These are phyloP conservation scores for Eugnorisma glareosa DNA, from an alignment of 2,888 invertebrate genomes.

Conservation along the genomic window DNA sequence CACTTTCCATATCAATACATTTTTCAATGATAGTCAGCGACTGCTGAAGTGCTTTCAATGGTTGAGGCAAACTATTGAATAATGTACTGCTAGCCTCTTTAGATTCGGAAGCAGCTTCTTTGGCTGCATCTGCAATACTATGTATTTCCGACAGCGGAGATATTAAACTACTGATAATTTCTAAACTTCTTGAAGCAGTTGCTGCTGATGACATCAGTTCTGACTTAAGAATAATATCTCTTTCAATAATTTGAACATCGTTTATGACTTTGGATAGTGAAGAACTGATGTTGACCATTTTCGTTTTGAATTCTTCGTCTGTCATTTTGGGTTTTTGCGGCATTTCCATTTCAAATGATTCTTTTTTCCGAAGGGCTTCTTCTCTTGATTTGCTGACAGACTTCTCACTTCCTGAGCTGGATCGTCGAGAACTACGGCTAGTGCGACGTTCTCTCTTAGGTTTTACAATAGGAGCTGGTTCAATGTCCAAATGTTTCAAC, in stretches of 20 bases:
- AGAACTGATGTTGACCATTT: conserved; percentile 73
- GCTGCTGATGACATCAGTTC: conserved; percentile 92
- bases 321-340: conserved; percentile 65
- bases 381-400: conserved; percentile 81
- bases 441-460: conserved; percentile 81
- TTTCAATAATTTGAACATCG: conserved; percentile 91
- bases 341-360: conserved; percentile 58
- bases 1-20: conserved; percentile 92
- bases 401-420: conserved; percentile 88
- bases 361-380: conserved; percentile 72
- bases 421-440: conserved; percentile 85
- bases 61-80: conserved; percentile 90
- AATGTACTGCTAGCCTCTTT: conserved; percentile 87
- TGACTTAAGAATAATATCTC: conserved; percentile 92
- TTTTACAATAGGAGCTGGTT: conserved; percentile 68
- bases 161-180: conserved; percentile 91
- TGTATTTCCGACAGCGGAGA: conserved; percentile 92
- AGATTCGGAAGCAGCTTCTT: conserved; percentile 82
- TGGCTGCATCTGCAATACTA: conserved; percentile 90
- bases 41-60: conserved; percentile 92
- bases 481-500: conserved; percentile 63
- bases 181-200: conserved; percentile 92
- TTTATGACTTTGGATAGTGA: conserved; percentile 88
- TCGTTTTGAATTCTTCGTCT: conserved; percentile 76
- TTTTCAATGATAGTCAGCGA: conserved; percentile 92